Evolutionary conservation across 1,140 invertebrate species (phyloP), one percentile per base, ranked within the genome.

Genomic region (Venturia canescens): DNA sequence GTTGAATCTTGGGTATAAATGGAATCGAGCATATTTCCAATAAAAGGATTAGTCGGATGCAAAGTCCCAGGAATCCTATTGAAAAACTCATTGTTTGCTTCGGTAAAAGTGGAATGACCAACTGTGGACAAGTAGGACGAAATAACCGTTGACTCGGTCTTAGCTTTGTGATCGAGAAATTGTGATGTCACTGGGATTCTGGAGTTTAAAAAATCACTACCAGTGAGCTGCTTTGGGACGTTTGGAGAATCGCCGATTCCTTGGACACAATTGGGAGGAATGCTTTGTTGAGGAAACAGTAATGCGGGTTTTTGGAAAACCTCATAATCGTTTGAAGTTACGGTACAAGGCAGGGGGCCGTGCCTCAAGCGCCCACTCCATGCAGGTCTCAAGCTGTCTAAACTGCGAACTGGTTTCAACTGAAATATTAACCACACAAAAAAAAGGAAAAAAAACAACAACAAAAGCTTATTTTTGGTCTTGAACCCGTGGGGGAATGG

Each of bases 321-420:
- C 88, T 89, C 63, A 91, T 75, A 44, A 53, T 83, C 71, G 78
- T 83, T 86, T 70, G 86, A 76, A 72, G 90, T 69, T 89, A 72
- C 84, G 84, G 80, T 89, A 90, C 71, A 92, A 88, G 87, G 91
- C 88, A 82, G 87, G 84, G 84, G 89, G 84, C 83, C 89, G 85
- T 87, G 89, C 86, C 87, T 86, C 86, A 86, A 87, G 82, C 86
- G 88, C 85, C 87, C 88, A 87, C 84, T 89, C 86, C 89, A 89
- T 89, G 87, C 89, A 90, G 92, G 85, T 89, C 92, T 92, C 88
- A 93, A 93, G 88, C 92, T 94, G 89, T 94, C 93, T 89, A 94
- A 91, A 89, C 93, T 93, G 85, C 93, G 90, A 69, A 94, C 93
- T 86, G 93, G 93, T 90, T 94, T 93, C 87, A 94, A 89, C 93